Evolutionary conservation across 2,797 vertebrate species (phyloP).

Genomic region (Botia almorhae): DNA sequence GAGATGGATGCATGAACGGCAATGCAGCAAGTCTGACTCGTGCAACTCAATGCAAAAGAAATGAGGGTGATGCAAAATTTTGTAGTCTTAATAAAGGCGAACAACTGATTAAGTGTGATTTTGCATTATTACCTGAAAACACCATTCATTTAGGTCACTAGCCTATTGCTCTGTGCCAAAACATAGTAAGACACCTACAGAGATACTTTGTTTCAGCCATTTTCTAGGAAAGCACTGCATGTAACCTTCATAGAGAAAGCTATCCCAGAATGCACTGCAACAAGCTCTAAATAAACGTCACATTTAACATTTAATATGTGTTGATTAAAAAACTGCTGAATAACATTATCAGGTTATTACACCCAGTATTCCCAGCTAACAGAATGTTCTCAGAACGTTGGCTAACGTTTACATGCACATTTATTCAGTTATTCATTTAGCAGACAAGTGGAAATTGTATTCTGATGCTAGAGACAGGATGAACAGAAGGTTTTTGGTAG

Average conservation of each 20-base stretch:
- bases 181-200: not conserved
- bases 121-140: not conserved
- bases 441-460: too few relatives aligned
- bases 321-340: too few relatives aligned
- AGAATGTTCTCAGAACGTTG: too few relatives aligned
- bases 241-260: not conserved
- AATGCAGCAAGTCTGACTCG: conserved; percentile 11
- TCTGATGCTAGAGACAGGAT: too few relatives aligned
- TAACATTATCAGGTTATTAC: too few relatives aligned
- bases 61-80: not conserved
- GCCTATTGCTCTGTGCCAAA: not conserved
- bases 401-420: too few relatives aligned
- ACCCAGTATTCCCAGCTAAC: too few relatives aligned
- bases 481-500: too few relatives aligned
- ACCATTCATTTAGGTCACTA: too few relatives aligned
- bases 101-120: not conserved
- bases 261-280: not conserved
- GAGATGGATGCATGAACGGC: conserved; percentile 18
- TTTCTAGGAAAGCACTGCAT: not conserved
- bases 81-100: not conserved
- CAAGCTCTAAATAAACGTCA: not conserved
- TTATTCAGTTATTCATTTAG: too few relatives aligned
- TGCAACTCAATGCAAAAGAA: not conserved
- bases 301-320: too few relatives aligned
- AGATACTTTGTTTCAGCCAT: too few relatives aligned